Evolutionary conservation across 2,113 vertebrate genomes (phyloP).

Genomic region (Craseonycteris thonglongyai): DNA sequence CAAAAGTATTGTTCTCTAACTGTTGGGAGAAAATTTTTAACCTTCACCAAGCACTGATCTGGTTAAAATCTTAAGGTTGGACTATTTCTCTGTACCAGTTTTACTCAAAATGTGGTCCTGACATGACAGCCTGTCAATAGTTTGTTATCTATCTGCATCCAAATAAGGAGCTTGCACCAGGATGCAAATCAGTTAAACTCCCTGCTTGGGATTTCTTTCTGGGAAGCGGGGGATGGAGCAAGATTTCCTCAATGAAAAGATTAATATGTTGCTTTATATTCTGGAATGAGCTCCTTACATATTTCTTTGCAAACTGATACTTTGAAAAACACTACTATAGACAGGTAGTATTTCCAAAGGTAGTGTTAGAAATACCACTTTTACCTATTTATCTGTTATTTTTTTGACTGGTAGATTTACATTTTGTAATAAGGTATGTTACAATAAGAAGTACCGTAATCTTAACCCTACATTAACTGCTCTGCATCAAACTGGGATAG

Average conservation of each 20-base stretch:
- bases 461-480: not conserved
- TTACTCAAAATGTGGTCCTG: not conserved
- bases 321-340: not conserved
- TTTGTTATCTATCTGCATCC: not conserved
- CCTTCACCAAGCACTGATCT: not conserved
- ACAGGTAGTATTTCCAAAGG: too few relatives aligned
- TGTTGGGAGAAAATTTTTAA: not conserved
- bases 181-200: not conserved
- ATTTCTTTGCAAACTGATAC: not conserved
- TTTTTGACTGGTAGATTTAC: not conserved
- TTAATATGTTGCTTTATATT: slow-evolving; percentile 3
- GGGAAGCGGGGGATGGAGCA: not conserved
- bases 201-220: not conserved
- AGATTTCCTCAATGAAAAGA: not conserved
- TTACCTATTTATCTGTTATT: not conserved
- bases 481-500: not conserved
- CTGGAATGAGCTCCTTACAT: not conserved
- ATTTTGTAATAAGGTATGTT: slow-evolving; percentile 5
- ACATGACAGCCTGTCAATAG: not conserved
- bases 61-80: not conserved
- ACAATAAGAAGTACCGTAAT: not conserved
- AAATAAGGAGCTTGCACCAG: not conserved
- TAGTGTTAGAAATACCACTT: not conserved
- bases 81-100: not conserved
- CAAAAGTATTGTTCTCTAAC: not conserved